Percentiles rank a stretch among this genome's conserved stretches.
phyloP scores from a whole-genome alignment of 2,888 invertebrate genomes.

The Diabrotica balteata region DNA sequence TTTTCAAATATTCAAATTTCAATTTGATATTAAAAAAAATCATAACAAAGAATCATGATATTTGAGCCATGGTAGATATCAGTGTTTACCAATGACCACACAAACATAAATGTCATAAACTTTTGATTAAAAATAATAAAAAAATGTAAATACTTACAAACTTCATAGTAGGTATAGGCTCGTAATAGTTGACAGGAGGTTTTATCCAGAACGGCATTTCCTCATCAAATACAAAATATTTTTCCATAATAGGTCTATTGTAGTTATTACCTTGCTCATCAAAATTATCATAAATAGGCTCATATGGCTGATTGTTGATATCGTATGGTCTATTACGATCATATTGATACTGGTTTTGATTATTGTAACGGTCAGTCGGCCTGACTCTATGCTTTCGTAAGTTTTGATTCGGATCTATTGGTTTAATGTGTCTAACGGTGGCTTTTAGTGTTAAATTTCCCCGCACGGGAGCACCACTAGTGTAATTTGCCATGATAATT shows the following conservation, averaged over 20 bases:
- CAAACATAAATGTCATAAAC: not conserved
- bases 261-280: conserved; percentile 30
- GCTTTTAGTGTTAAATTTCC: conserved; percentile 90
- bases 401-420: conserved; percentile 46
- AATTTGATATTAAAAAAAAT: too few relatives aligned
- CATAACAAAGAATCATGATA: too few relatives aligned
- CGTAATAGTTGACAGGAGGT: conserved; percentile 67
- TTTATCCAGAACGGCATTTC: conserved; percentile 82
- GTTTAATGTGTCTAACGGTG: conserved; percentile 73
- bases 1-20: too few relatives aligned
- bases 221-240: conserved; percentile 81
- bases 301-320: conserved; percentile 26
- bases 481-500: conserved; percentile 92
- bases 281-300: conserved; percentile 27
- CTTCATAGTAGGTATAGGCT: conserved; percentile 74
- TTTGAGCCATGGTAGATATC: too few relatives aligned
- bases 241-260: conserved; percentile 63
- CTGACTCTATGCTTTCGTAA: conserved; percentile 39
- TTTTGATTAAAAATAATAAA: not conserved
- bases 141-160: conserved; percentile 65
- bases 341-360: conserved; percentile 24
- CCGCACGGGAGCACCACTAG: conserved; percentile 87
- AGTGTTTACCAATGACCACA: too few relatives aligned
- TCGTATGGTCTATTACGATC: conserved; percentile 30
- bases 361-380: conserved; percentile 29